Evolutionary conservation across 2,797 vertebrate species (phyloP), one percentile per base, ranked within the genome.

Genomic region (Champsocephalus gunnari): DNA sequence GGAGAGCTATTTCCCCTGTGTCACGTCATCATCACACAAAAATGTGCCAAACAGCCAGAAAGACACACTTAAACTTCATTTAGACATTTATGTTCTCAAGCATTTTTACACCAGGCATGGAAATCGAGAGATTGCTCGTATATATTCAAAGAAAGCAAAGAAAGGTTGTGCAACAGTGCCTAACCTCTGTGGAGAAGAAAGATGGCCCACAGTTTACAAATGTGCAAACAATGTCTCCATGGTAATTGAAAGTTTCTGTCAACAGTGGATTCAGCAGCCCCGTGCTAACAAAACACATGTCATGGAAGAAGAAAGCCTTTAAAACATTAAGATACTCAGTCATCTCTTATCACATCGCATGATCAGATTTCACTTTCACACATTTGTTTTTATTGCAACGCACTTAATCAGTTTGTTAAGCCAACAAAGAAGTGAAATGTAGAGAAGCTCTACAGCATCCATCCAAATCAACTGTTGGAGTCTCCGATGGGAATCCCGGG

Each of bases 1-100:
- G 56, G 49, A 84, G 72, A 86, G 73, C 73, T 75, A 65, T 86
- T 77, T 76, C 76, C 71, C 67, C 50, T 14, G 53, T 70, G 77
- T 75, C 54, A 71, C 75, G 79, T 76, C 67, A 71, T 86, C 85
- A 83, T 74, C 56, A 50, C 64, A 19, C 43, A 85, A 67, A 65
- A 77, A 85, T 88, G 81, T 80, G 64, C 62, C 71, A 73, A 87
- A 85, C 47, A 54, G 49, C 48, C 28, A 49, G 38, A 82, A 81
- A 77, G 53, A 74, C 21, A 3, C 73, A 72, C 69, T 86, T 75
- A 72, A 87, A 73, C 66, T 49, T 88, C 2, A 54, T 75, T 75
- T 69, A n/a, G 47, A 69, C 47, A 45, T 71, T 74, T 63, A 61
- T 68, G 24, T 81, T 77, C 44, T n/a, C 32, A 38, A 53, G 44